Base-by-base conservation (phyloP, 2,113 vertebrate species). In the Fulmarus glacialis region DNA sequence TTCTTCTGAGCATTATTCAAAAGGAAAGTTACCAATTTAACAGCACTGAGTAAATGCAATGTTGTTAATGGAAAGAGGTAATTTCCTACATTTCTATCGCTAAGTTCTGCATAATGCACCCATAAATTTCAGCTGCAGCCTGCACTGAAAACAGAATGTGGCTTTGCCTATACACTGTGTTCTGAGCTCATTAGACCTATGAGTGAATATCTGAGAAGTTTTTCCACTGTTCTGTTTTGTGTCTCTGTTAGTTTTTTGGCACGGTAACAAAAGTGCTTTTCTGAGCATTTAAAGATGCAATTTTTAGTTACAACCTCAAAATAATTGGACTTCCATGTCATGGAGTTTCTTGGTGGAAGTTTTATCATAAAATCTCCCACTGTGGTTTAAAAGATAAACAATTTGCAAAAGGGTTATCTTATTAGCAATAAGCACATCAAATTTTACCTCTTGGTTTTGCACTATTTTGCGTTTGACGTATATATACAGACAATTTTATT, bases 391-490 rank as follows among this genome's bases (percentile, higher is more conserved):
- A 89, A 89, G 22, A 22, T 8, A 74, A 45, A 15, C 15, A 9
- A 30, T 72, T 60, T 89, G 38, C 23, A 70, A 53, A 85, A 18
- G 4, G 2, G 1, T 50, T 68, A 9, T 19, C 34, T 63, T 64
- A 43, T 21, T 53, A 87, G 45, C 15, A 26, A 58, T 47, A 67
- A 67, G 16, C 3, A 40, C 11, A 45, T 11, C 4, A 24, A 36
- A 66, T 36, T 66, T 81, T 74, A 60, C 9, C 11, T 63, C 82
- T 82, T 50, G 12, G 50, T 59, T 93, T 93, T 73, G 18, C 32
- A 73, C 7, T 70, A 12, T 22, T 63, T 72, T 60, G 11, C 0
- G 0, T 66, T 82, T 59, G n/a, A 63, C 1, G 4, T 9, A 43
- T 30, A 55, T 18, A 47, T 27, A 60, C 4, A 72, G 40, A 45